phyloP scores from a whole-genome alignment of 2,797 vertebrate species.

The Catostomus latipinnis region DNA sequence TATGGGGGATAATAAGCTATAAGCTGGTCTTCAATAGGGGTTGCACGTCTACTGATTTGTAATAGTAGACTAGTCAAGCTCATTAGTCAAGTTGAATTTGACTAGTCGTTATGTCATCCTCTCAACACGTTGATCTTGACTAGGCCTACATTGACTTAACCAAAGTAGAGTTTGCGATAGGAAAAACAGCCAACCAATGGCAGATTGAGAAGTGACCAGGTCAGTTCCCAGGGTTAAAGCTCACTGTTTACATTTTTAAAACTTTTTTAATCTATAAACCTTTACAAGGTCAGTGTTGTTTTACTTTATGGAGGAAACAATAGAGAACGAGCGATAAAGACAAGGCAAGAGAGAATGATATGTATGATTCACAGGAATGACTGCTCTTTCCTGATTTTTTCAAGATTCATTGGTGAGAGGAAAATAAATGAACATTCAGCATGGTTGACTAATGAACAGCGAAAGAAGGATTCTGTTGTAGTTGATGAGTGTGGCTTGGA shows the following conservation, averaged over 20 bases:
- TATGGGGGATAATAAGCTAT: constrained; percentile 35
- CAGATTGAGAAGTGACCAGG: not conserved
- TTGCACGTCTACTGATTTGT: no score
- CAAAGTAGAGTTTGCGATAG: not conserved
- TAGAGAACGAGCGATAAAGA: not conserved
- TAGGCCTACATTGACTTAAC: not conserved
- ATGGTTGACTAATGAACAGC: constrained; percentile 74
- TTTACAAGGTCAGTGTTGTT: constrained; percentile 21
- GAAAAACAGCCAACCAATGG: not conserved
- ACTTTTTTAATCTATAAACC: not conserved
- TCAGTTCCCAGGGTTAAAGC: not conserved
- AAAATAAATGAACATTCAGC: constrained; percentile 64
- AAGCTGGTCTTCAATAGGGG: constrained; percentile 26
- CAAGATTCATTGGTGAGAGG: constrained; percentile 39
- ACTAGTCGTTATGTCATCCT: constrained; percentile 18
- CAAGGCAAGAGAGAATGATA: constrained; percentile 35
- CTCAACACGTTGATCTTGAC: no score
- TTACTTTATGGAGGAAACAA: not conserved
- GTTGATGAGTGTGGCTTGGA: constrained; percentile 32
- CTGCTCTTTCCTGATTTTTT: constrained; percentile 4
- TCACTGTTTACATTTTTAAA: not conserved
- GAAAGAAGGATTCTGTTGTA: constrained; percentile 61
- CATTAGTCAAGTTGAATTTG: no score
- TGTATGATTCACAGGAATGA: not conserved
- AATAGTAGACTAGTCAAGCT: no score